Evolutionary conservation across 1,140 invertebrate genomes (phyloP), one percentile per base, ranked within the genome.

Genomic region (Radopholus similis): DNA sequence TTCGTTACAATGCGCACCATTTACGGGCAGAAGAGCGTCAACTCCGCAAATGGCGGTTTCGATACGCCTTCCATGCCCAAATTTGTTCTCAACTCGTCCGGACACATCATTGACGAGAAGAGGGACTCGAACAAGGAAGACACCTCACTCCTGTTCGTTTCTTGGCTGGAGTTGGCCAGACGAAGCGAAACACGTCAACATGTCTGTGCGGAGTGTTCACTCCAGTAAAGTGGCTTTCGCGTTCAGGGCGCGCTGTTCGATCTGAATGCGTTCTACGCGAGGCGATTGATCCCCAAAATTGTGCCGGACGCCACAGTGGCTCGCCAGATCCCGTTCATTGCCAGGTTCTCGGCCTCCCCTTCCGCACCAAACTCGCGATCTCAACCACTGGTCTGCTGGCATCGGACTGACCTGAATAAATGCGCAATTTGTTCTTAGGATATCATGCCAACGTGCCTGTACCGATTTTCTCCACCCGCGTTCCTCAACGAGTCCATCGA

Each of bases 401-500:
- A 4, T 35, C 28, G 60, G 11, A 18, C 38, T 4, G 18, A 51
- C 18, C 54, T 51, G 4, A 47, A 47, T 15, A 5, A 13, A 47
- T 18, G 15, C 26, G 44, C 15, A 2, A 15, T 63, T 42, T 26
- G 23, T 26, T 66, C 38, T 51, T n/a, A 70, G 68, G 68, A 70
- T 35, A 49, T 71, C 26, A 13, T 40, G 2, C 53, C 51, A 21
- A 28, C 23, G 18, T 44, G n/a, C 28, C 51, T 70, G 2, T 35
- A 64, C 26, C 68, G 64, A 15, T 70, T 71, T 49, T 54, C 68
- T 21, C 26, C 65, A 9, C 68, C 64, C 38, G 56, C 68, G 32
- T 60, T 71, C 37, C 54, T 70, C 11, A 70, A 71, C 40, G 68
- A 70, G 26, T 47, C 38, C 37, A 72, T 72, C 53, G 68, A 70